Conservation (phyloP, 2,113 vertebrate genomes). For the Scortum barcoo region DNA sequence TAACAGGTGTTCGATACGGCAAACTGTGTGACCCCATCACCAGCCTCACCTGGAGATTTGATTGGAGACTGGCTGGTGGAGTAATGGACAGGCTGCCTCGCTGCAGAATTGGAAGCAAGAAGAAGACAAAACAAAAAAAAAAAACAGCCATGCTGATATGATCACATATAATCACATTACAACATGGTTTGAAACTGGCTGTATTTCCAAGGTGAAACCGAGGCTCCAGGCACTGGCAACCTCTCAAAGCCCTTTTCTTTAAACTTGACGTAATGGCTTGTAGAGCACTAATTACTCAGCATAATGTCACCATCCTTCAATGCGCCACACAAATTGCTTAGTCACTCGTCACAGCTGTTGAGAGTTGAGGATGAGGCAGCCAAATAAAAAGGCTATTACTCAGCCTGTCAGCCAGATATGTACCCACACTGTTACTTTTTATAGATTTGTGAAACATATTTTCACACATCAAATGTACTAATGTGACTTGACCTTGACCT, state of each 20-base stretch:
- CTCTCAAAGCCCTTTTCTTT: background rate
- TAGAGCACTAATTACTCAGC: conserved; percentile 29
- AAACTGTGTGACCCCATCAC: conserved; percentile 1
- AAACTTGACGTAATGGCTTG: conserved; percentile 16
- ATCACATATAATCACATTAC: background rate
- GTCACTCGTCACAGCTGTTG: conserved; percentile 29
- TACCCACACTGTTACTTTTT: background rate
- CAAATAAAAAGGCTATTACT: conserved; percentile 25
- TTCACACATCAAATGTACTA: background rate
- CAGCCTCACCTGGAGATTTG: conserved; percentile 95
- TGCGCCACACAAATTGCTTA: conserved; percentile 19
- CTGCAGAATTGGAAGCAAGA: conserved; percentile 75
- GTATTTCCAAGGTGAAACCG: background rate
- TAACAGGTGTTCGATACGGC: background rate
- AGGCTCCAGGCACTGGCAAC: background rate
- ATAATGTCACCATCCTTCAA: conserved; percentile 35
- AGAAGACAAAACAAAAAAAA: conserved; percentile 70
- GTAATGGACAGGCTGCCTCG: conserved; percentile 88
- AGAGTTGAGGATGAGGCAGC: conserved; percentile 18
- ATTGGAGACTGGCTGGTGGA: conserved; percentile 91
- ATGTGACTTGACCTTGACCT: background rate
- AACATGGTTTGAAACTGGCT: background rate
- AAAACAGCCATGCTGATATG: conserved; percentile 19
- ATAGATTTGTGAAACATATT: background rate
- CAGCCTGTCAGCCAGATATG: conserved; percentile 3